Percentiles rank a stretch among this genome's conserved stretches.
These are phyloP conservation scores for Sapajus apella DNA, from an alignment of 2,113 vertebrate genomes.

Conservation along the genomic window DNA sequence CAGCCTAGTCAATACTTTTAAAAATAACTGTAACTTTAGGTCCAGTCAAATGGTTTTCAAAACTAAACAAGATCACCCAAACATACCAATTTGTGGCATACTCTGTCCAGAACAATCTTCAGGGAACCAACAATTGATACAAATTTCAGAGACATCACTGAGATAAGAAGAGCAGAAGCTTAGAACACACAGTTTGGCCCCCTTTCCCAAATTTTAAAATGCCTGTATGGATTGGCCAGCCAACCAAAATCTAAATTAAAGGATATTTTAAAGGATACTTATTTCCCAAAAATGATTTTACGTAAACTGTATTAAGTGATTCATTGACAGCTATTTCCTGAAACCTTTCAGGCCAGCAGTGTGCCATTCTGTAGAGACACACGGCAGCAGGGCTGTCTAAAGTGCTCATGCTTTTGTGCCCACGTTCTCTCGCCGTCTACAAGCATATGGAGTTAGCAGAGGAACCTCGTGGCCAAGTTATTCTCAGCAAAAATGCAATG, in stretches of 20 bases:
- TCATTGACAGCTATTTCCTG: not conserved
- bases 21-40: not conserved
- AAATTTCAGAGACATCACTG: not conserved
- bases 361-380: not conserved
- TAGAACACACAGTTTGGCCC: not conserved
- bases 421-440: not conserved
- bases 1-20: not conserved
- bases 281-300: conserved; percentile 35
- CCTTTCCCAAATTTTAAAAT: not conserved
- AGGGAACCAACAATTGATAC: not conserved
- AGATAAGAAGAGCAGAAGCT: not conserved
- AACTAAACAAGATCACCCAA: not conserved
- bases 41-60: not conserved
- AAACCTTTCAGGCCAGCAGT: not conserved
- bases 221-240: not conserved
- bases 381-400: not conserved
- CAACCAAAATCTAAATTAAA: conserved; percentile 18
- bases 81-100: not conserved
- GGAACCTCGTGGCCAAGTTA: not conserved
- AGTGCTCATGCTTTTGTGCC: not conserved
- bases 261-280: not conserved
- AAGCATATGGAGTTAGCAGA: not conserved
- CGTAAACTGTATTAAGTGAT: not conserved
- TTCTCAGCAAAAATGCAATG: not conserved
- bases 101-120: not conserved